phyloP scores from a whole-genome alignment of 1,140 invertebrate species.

The Tetramorium parvispinum region DNA sequence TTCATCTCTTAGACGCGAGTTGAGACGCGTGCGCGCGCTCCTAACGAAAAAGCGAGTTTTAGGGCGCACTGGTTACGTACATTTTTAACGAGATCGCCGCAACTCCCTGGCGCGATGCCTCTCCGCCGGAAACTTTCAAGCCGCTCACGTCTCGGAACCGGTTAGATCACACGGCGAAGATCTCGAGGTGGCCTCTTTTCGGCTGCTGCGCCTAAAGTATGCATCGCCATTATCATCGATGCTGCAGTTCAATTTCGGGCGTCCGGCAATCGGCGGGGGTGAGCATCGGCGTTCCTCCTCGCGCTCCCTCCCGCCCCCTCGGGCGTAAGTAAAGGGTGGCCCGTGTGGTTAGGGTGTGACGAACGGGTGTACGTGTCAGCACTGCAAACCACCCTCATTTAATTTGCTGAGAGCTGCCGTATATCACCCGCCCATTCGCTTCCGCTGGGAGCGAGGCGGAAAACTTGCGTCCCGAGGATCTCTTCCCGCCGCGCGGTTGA shows the following conservation, averaged over 20 bases:
- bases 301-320: background rate
- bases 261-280: constrained; percentile 14
- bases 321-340: constrained; percentile 50
- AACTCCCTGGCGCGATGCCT: background rate
- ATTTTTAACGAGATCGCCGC: constrained; percentile 47
- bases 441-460: constrained; percentile 26
- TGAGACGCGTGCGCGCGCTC: background rate
- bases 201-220: constrained; percentile 63
- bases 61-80: constrained; percentile 43
- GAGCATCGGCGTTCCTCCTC: constrained; percentile 9
- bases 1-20: constrained; percentile 17
- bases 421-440: constrained; percentile 61
- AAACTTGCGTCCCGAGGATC: constrained; percentile 52
- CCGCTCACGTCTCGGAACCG: constrained; percentile 69
- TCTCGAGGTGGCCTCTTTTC: constrained; percentile 63
- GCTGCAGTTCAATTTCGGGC: constrained; percentile 71
- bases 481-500: constrained; percentile 40
- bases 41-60: constrained; percentile 43
- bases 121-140: constrained; percentile 36
- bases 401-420: constrained; percentile 75
- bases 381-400: constrained; percentile 77
- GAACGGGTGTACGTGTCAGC: constrained; percentile 78
- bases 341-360: constrained; percentile 73
- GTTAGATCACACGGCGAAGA: constrained; percentile 53
- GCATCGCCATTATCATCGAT: constrained; percentile 75